Percentiles rank a stretch among this genome's conserved stretches.
Evolutionary conservation across 2,797 vertebrate genomes (phyloP).

Genomic region (Ctenopoma kingsleyae): DNA sequence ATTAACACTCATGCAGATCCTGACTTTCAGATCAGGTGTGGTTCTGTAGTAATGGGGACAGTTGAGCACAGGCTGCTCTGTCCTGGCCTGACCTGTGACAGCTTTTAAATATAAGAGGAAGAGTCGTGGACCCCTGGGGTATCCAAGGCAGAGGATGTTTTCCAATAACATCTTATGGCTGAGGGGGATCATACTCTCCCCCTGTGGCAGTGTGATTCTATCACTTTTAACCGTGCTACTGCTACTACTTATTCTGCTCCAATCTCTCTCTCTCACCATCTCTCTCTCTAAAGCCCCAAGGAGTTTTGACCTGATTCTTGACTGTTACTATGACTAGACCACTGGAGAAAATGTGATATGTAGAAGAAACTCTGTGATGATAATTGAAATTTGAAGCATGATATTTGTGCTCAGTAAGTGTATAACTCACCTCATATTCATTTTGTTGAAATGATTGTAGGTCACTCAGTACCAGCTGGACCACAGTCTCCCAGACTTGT

Average conservation of each 20-base stretch:
- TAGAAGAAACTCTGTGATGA: constrained; percentile 45
- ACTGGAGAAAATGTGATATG: constrained; percentile 54
- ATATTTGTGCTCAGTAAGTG: constrained; percentile 34
- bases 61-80: constrained; percentile 34
- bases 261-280: constrained; percentile 18
- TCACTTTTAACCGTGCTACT: constrained; percentile 70
- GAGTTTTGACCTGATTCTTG: constrained; percentile 74
- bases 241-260: constrained; percentile 45
- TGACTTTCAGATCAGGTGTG: constrained; percentile 34
- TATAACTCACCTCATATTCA: constrained; percentile 75
- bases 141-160: constrained; percentile 71
- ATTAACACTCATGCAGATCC: constrained; percentile 40
- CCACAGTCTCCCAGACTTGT: constrained; percentile 86
- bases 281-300: constrained; percentile 58
- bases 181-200: constrained; percentile 65
- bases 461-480: constrained; percentile 86
- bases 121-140: constrained; percentile 59
- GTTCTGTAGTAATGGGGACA: constrained; percentile 24
- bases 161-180: constrained; percentile 77
- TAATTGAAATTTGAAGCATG: constrained; percentile 64
- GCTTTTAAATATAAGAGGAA: constrained; percentile 67
- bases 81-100: constrained; percentile 56
- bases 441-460: constrained; percentile 66
- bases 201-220: constrained; percentile 71
- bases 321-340: constrained; percentile 63